phyloP scores from a whole-genome alignment of 1,140 invertebrate species.

The Bilobella aurantiaca region DNA sequence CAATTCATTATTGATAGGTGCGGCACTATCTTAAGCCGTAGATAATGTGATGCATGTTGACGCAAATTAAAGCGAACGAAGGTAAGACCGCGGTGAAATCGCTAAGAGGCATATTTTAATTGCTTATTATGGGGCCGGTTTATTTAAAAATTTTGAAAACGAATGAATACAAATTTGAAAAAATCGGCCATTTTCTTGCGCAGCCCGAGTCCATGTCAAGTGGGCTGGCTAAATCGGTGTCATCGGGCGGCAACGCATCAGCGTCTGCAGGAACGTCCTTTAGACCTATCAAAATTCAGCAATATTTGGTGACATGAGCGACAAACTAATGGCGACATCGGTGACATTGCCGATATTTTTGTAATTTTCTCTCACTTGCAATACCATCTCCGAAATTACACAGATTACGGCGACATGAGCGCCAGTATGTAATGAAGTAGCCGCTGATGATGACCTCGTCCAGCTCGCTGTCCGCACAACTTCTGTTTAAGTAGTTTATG shows the following conservation, averaged over 20 bases:
- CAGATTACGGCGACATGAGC: slow-evolving; percentile 13
- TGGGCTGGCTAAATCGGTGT: neutral
- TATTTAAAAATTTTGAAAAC: neutral
- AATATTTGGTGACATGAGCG: neutral
- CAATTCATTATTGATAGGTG: too few species aligned
- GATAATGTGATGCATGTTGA: too few species aligned
- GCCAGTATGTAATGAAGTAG: slow-evolving; percentile 8
- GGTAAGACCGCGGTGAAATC: neutral
- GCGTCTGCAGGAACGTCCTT: neutral
- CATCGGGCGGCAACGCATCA: neutral
- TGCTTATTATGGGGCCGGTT: neutral
- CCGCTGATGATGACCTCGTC: slow-evolving; percentile 10
- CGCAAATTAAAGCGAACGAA: too few species aligned
- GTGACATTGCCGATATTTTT: too few species aligned
- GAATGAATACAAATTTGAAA: neutral
- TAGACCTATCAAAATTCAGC: too few species aligned
- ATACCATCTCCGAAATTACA: slow-evolving; percentile 20
- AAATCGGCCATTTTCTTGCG: neutral
- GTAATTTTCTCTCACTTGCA: neutral
- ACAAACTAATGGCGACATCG: neutral
- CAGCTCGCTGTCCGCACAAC: slow-evolving; percentile 11
- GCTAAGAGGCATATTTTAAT: neutral
- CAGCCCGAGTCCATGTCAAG: neutral
- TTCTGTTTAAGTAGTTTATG: neutral
- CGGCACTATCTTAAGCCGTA: too few species aligned